A percentile compares a stretch with the other conserved stretches of the same genome.
Evolutionary conservation across 35 echinoderm and acorn worm genomes (phyloP).

Genomic region (Ophiothrix spiculata): DNA sequence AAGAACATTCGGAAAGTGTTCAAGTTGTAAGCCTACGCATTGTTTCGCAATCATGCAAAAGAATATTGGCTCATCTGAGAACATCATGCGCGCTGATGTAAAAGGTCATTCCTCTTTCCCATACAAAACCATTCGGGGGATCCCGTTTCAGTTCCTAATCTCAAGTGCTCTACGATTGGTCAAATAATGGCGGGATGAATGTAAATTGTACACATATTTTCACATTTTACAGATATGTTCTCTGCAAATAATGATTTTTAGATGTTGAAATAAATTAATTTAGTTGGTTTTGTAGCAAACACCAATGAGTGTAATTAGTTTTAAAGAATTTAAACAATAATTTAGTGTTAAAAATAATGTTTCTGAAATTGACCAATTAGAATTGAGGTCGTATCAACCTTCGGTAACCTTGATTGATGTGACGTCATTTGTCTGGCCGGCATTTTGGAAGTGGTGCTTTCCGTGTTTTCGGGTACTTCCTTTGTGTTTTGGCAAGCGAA

Average conservation of each 20-base stretch:
- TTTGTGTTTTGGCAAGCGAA: constrained; percentile 28
- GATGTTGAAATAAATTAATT: not conserved
- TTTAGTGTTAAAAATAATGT: not conserved
- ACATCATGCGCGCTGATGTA: too few species aligned
- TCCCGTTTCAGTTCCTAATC: not conserved
- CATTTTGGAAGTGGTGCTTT: constrained; percentile 66
- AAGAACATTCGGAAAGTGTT: too few species aligned
- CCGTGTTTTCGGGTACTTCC: constrained; percentile 19
- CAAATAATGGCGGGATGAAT: not conserved
- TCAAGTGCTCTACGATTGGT: not conserved
- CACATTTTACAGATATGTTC: not conserved
- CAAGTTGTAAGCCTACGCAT: too few species aligned
- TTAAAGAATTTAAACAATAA: not conserved
- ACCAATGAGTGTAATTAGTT: not conserved
- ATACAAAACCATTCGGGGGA: not conserved
- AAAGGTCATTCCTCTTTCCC: not conserved
- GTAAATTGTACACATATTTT: not conserved
- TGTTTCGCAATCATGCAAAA: too few species aligned
- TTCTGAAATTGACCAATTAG: constrained; percentile 26
- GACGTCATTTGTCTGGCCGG: constrained; percentile 68
- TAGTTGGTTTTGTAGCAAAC: not conserved
- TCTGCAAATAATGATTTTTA: not conserved
- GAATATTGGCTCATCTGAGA: too few species aligned
- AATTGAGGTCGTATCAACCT: not conserved
- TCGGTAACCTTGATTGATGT: constrained; percentile 15